Evolutionary conservation across 1,140 invertebrate species (phyloP).

Genomic region (Ctenoplectra terminalis): DNA sequence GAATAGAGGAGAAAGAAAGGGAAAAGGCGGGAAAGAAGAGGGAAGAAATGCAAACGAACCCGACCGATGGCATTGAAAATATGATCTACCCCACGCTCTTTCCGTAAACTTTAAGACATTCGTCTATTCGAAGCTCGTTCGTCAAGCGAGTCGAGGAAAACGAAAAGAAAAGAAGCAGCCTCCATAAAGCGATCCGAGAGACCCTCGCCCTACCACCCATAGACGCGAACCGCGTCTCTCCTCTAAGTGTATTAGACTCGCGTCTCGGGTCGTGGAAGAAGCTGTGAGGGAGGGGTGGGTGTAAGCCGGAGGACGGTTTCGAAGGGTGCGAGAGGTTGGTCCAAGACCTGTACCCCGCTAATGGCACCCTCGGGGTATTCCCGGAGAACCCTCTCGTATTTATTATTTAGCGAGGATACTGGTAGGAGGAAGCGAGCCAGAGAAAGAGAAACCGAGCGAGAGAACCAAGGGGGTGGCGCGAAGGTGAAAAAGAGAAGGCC

Average conservation of each 20-base stretch:
- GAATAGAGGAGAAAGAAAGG: neutral
- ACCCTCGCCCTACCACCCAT: conserved; percentile 61
- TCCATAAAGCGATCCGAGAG: conserved; percentile 65
- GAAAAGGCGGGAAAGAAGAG: no score
- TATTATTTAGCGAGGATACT: conserved; percentile 81
- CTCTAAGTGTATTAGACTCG: conserved; percentile 79
- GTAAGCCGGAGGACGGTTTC: conserved; percentile 61
- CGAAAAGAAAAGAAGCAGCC: conserved; percentile 55
- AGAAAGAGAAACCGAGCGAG: conserved; percentile 55
- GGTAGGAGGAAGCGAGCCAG: conserved; percentile 47
- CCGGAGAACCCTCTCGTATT: conserved; percentile 80
- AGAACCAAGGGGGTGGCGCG: conserved; percentile 37
- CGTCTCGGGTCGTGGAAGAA: conserved; percentile 69
- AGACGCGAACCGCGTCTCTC: conserved; percentile 65
- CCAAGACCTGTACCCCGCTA: conserved; percentile 78
- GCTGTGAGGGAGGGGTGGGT: conserved; percentile 47
- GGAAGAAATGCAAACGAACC: conserved; percentile 27
- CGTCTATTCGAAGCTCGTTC: conserved; percentile 55
- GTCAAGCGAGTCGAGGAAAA: conserved; percentile 51
- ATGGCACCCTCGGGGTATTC: conserved; percentile 82
- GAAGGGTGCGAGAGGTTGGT: conserved; percentile 67
- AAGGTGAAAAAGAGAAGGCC: conserved; percentile 42
- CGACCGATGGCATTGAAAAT: conserved; percentile 18
- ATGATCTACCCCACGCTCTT: conserved; percentile 57
- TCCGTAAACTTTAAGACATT: conserved; percentile 63